Percentiles rank a stretch among this genome's conserved stretches.
Evolutionary conservation across 1,140 invertebrate genomes (phyloP).

Genomic region (Eriosoma lanigerum): DNA sequence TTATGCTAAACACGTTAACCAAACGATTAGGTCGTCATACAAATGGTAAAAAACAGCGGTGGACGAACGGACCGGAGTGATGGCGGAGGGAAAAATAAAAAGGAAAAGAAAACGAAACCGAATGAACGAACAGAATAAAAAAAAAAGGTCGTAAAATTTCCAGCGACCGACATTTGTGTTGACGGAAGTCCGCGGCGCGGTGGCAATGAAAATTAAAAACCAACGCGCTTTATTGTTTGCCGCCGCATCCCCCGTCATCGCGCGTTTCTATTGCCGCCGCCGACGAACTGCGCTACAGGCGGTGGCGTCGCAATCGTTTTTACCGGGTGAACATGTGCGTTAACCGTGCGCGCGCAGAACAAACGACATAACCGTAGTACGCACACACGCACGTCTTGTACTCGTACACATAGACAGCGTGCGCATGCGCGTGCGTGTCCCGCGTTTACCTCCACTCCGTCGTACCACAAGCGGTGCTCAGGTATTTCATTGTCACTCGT

Average conservation of each 20-base stretch:
- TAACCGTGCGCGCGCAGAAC: background rate
- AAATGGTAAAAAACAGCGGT: no score
- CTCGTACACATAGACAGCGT: background rate
- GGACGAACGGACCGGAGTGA: no score
- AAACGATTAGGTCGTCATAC: no score
- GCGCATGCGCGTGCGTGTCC: slow-evolving; percentile 5
- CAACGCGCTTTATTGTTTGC: background rate
- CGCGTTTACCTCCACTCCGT: background rate
- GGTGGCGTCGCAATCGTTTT: background rate
- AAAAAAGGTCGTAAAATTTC: no score
- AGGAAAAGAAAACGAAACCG: no score
- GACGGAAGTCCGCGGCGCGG: background rate
- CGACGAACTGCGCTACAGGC: background rate
- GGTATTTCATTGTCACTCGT: slow-evolving; percentile 50
- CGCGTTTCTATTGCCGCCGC: background rate
- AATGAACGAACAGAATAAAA: no score
- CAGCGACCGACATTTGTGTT: no score
- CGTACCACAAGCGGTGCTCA: background rate
- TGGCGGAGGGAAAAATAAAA: no score
- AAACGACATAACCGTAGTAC: background rate
- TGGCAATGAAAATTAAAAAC: background rate
- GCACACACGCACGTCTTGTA: background rate
- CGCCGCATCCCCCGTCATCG: background rate
- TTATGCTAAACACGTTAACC: no score
- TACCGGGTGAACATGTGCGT: background rate